Base-by-base conservation (phyloP, 2,888 invertebrate genomes). In the Caenorhabditis parvicauda region DNA sequence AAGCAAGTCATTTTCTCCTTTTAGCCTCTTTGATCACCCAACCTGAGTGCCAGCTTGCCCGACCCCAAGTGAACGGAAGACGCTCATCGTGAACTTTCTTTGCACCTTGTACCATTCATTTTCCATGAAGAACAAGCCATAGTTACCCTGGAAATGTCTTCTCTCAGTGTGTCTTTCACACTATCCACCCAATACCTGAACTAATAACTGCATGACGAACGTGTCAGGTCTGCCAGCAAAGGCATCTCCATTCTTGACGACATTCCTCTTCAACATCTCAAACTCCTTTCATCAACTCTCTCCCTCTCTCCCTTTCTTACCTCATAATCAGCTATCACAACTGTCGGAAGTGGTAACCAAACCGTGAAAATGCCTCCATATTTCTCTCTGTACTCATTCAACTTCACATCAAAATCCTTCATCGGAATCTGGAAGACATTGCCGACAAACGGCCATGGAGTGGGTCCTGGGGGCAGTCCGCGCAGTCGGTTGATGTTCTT, bases 331-430 rank as follows among this genome's bases (percentile, higher is more conserved):
- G 56, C 52, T 12, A 68, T 63, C 25, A 68, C 56, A 25, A 68
- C 51, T 9, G 64, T 65, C 12, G 68, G 68, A 49, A 62, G 59
- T 17, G 68, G 68, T 1, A 68, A 52, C 68, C 68, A 68, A 7
- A 68, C 54, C 1, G 68, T 68, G 52, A 68, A 68, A 9, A 68
- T 58, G 29, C 61, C 63, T 9, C 68, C 68, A 47, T 68, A 68
- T 21, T 48, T 53, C 35, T 46, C 45, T 24, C 58, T 59, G 45
- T 56, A 64, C 38, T 64, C 60, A 35, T 62, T 62, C 21, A 62
- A 47, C 14, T 52, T 43, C 14, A 50, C n/a, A 27, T 62, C 62
- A 21, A 62, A 53, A 2, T 51, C 42, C 38, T 62, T 54, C 25
- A 48, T 48, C 12, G 62, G 57, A 3, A 62, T 51, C 54, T 62